phyloP scores from a whole-genome alignment of 1,140 invertebrate species.

The Aculops lycopersici region DNA sequence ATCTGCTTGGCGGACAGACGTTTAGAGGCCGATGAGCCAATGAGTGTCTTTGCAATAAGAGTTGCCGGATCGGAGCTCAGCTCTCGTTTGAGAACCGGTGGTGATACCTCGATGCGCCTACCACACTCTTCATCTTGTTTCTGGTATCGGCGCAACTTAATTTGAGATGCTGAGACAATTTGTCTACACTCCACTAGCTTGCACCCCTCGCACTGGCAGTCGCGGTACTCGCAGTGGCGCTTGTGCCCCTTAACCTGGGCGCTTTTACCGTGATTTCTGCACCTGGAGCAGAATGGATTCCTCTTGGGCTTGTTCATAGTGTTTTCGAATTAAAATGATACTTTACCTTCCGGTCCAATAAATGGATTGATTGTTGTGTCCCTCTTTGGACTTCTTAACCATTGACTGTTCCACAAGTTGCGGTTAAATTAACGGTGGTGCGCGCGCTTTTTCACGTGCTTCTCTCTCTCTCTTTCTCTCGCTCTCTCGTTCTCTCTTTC shows the following conservation, averaged over 20 bases:
- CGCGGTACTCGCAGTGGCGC: neutral
- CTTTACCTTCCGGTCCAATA: too few species aligned
- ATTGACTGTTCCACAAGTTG: too few species aligned
- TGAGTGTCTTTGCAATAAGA: neutral
- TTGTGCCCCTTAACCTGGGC: neutral
- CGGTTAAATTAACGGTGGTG: too few species aligned
- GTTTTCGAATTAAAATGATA: too few species aligned
- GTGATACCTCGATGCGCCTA: neutral
- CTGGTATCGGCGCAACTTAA: neutral
- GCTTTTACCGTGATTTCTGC: neutral
- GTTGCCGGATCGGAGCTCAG: neutral
- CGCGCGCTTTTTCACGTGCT: too few species aligned
- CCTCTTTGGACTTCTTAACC: too few species aligned
- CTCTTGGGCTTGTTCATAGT: too few species aligned
- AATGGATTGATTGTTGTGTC: too few species aligned
- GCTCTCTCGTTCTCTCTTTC: too few species aligned
- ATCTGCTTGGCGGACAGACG: too few species aligned
- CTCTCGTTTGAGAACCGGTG: neutral
- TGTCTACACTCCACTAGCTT: neutral
- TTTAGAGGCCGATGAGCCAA: too few species aligned
- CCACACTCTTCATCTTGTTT: neutral
- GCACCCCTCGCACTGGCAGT: neutral
- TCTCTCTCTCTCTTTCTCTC: too few species aligned
- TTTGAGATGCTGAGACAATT: neutral
- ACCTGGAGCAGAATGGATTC: neutral